phyloP scores from a whole-genome alignment of 2,888 invertebrate species.

The Gasteruption jaculator region DNA sequence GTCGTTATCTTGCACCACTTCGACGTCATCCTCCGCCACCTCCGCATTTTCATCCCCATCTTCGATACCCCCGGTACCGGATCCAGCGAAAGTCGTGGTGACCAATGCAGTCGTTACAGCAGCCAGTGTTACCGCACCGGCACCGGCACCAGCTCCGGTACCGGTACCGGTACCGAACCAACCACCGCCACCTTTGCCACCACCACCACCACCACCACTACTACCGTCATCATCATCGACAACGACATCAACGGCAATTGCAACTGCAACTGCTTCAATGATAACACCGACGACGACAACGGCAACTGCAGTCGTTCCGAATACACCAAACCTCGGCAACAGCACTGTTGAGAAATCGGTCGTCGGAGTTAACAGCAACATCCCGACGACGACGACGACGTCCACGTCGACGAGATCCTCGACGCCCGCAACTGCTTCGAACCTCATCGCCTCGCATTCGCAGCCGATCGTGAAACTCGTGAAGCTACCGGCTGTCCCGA shows the following conservation, averaged over 20 bases:
- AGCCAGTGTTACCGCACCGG: conserved; percentile 41
- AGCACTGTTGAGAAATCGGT: too few species aligned
- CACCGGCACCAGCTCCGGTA: conserved; percentile 15
- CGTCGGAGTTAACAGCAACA: conserved; percentile 23
- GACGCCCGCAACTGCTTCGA: conserved; percentile 20
- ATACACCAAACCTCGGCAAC: too few species aligned
- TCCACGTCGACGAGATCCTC: conserved; percentile 25
- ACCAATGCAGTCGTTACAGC: conserved; percentile 38
- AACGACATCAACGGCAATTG: conserved; percentile 15
- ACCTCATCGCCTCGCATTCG: conserved; percentile 28
- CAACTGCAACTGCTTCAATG: conserved; percentile 11
- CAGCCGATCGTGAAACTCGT: conserved; percentile 47
- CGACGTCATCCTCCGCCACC: conserved; percentile 23
- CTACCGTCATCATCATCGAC: conserved; percentile 4
- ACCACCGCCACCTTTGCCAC: not conserved
- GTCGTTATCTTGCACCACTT: conserved; percentile 53
- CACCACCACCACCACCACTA: not conserved
- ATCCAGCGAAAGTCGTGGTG: conserved; percentile 36
- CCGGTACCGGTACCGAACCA: too few species aligned
- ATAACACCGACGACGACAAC: conserved; percentile 18
- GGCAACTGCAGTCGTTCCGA: too few species aligned
- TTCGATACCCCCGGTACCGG: conserved; percentile 33
- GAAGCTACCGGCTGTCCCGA: conserved; percentile 38
- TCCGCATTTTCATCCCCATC: conserved; percentile 47
- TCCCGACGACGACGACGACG: conserved; percentile 23